Conservation (phyloP, 2,797 vertebrate genomes). For the Rhinatrema bivittatum region DNA sequence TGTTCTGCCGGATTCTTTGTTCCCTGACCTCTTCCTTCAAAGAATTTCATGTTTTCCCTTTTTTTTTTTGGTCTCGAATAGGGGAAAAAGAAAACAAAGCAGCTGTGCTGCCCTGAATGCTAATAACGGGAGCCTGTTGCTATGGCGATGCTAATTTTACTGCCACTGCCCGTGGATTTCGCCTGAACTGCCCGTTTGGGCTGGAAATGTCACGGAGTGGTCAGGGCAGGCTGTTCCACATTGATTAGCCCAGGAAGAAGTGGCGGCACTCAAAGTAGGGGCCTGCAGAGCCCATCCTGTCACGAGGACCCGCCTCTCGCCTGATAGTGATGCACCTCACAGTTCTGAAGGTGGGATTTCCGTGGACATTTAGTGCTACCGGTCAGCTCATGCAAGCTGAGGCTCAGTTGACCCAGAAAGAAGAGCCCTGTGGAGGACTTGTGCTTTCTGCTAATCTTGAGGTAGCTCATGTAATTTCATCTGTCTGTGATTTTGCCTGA, state of each 20-base stretch:
- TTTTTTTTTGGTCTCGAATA: constrained; percentile 29
- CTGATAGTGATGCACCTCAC: too few species aligned
- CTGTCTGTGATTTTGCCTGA: too few species aligned
- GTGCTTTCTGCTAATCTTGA: too few species aligned
- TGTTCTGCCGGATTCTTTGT: too few species aligned
- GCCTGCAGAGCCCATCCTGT: constrained; percentile 61
- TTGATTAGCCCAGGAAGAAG: constrained; percentile 75
- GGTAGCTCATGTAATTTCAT: too few species aligned
- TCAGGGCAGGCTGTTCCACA: constrained; percentile 65
- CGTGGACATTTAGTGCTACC: too few species aligned
- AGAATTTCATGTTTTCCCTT: too few species aligned
- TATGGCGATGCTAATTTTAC: constrained; percentile 73
- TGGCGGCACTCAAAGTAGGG: constrained; percentile 64
- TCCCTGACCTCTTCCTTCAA: constrained; percentile 30
- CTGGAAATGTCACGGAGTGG: constrained; percentile 72
- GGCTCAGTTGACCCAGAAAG: too few species aligned
- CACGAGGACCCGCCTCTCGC: too few species aligned
- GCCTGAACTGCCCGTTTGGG: constrained; percentile 67
- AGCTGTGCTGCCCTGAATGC: constrained; percentile 60
- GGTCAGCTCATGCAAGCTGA: too few species aligned
- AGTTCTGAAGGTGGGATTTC: too few species aligned
- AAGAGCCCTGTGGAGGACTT: too few species aligned
- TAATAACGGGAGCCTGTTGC: constrained; percentile 70
- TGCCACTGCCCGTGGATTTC: constrained; percentile 67
- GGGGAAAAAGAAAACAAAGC: constrained; percentile 62